Evolutionary conservation across 2,113 vertebrate genomes (phyloP).

Genomic region (Stercorarius parasiticus): DNA sequence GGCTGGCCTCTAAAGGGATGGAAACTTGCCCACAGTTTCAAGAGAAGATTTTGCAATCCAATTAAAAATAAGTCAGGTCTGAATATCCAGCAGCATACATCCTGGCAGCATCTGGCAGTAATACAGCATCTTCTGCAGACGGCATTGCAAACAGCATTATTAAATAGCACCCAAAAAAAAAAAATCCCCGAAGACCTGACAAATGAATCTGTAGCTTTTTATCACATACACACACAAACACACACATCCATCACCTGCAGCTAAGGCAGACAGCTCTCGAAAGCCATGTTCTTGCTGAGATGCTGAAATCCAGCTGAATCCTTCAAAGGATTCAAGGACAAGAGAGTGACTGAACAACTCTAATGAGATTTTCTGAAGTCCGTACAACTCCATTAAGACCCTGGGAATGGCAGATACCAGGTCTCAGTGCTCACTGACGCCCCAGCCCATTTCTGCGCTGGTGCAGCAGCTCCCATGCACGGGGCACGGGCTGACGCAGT

Average conservation of each 20-base stretch:
- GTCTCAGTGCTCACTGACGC: background rate
- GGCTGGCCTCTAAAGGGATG: background rate
- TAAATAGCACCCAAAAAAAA: background rate
- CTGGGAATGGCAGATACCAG: background rate
- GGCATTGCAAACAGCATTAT: background rate
- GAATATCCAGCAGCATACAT: background rate
- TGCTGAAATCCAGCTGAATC: background rate
- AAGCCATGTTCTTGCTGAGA: background rate
- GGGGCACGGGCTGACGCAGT: fast-evolving
- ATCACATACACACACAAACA: background rate
- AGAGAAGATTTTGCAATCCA: background rate
- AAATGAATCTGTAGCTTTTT: background rate
- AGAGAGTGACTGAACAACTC: background rate
- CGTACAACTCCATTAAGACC: fast-evolving
- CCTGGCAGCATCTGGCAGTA: background rate
- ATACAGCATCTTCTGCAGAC: background rate
- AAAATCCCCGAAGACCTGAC: background rate
- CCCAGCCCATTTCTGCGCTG: background rate
- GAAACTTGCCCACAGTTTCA: background rate
- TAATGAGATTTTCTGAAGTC: background rate
- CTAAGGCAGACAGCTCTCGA: background rate
- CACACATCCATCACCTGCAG: background rate
- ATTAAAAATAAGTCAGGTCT: background rate
- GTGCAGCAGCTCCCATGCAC: background rate
- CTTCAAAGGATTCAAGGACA: background rate